Evolutionary conservation across 2,888 invertebrate genomes (phyloP).

Genomic region (Kryphioiulus occultus): DNA sequence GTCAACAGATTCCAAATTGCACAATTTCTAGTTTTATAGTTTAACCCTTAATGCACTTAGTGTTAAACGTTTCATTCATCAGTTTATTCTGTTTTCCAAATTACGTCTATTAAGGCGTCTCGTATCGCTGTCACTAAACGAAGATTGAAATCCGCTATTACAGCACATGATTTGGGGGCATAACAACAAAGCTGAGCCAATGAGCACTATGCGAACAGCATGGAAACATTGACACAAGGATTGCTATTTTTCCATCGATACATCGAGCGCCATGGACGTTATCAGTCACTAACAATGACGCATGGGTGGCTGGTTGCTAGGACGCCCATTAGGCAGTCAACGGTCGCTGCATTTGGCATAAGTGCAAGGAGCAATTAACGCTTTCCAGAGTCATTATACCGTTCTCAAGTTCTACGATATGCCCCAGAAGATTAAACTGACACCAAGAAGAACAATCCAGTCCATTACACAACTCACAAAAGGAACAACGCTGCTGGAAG

Average conservation of each 20-base stretch:
- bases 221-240: not conserved
- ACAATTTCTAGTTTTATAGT: too few species aligned
- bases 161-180: not conserved
- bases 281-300: constrained; percentile 17
- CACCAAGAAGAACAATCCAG: too few species aligned
- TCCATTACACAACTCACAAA: too few species aligned
- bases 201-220: not conserved
- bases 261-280: not conserved
- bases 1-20: too few species aligned
- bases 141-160: not conserved
- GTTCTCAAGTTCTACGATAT: too few species aligned
- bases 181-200: not conserved
- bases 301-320: not conserved
- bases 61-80: too few species aligned
- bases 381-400: not conserved
- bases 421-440: not conserved
- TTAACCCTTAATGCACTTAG: too few species aligned
- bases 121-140: too few species aligned
- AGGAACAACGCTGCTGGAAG: too few species aligned
- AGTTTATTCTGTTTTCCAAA: too few species aligned
- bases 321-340: not conserved
- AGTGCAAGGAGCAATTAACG: not conserved
- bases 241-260: not conserved
- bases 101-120: too few species aligned
- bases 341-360: not conserved